Percentiles rank a stretch among this genome's conserved stretches.
Evolutionary conservation across 2,797 vertebrate species (phyloP).

Genomic region (Malurus splendens): DNA sequence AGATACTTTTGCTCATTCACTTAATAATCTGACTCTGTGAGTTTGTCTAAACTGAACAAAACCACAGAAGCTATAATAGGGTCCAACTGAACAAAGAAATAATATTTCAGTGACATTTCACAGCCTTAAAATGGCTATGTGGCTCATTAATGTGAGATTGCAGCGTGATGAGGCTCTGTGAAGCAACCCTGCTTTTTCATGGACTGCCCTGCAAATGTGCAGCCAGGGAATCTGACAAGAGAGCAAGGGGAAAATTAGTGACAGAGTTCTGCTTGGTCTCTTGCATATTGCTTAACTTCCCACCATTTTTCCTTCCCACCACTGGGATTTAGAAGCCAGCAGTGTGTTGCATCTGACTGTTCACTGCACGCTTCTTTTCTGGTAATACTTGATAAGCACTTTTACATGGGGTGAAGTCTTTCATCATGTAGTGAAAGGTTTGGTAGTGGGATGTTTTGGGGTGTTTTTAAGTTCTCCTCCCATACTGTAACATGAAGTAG

Average conservation of each 20-base stretch:
- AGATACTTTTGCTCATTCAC: not conserved
- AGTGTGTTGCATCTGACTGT: not conserved
- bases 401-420: not conserved
- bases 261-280: not conserved
- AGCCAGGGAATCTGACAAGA: not conserved
- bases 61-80: not conserved
- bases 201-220: not conserved
- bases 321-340: not conserved
- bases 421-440: not conserved
- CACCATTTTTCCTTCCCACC: not conserved
- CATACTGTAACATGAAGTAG: not conserved
- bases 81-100: not conserved
- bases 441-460: not conserved
- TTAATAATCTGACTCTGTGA: not conserved
- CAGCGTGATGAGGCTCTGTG: not conserved
- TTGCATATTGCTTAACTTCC: not conserved
- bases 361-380: not conserved
- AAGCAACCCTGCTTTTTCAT: not conserved
- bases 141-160: not conserved
- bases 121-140: not conserved
- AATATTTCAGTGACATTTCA: not conserved
- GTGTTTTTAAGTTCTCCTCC: not conserved
- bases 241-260: not conserved
- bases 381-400: not conserved
- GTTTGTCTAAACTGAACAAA: not conserved